Evolutionary conservation across 1,140 invertebrate genomes (phyloP), one percentile per base, ranked within the genome.

Genomic region (Drosophila yakuba): DNA sequence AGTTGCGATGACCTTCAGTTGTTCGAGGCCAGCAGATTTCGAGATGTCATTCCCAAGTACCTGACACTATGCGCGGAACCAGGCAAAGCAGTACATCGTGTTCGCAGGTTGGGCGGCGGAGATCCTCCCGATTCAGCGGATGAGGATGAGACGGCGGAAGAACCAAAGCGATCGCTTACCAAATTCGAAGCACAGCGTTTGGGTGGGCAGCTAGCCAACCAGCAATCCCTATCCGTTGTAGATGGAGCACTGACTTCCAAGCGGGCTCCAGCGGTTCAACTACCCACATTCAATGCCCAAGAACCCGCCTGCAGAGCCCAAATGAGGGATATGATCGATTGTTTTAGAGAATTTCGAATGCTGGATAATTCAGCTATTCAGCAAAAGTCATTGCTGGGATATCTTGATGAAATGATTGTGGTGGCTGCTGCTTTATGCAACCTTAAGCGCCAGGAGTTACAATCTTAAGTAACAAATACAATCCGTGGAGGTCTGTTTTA

Each of bases 361-460:
- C 56, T 92, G 10, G 80, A 80, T 28, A 83, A 90, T n/a, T 77
- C 76, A 23, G 77, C 83, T 7, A 69, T 92, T 43, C 55, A 83
- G 39, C 77, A 92, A 28, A 61, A 78, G 5, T 63, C 78, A 4
- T 12, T 91, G 20, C 77, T 91, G 44, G 76, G 85, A 4, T 91
- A 92, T 58, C 54, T 92, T 1, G 91, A 91, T 75, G 91, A 92
- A 64, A 80, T 91, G 66, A 52, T 92, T 14, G 55, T 89, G 38
- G 78, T 92, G 7, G 78, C 77, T 1, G 79, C 86, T 1, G 91
- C 89, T 1, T 47, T 92, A 4, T 86, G 73, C 17, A 92, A 92
- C 72, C 60, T 92, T 17, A 88, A 91, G 59, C 84, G 86, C 7
- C 88, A 90, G 43, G 90, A 85, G 43, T 35, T 59, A n/a, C 52